phyloP scores from a whole-genome alignment of 2,797 vertebrate genomes.

The Eulemur rubriventer region DNA sequence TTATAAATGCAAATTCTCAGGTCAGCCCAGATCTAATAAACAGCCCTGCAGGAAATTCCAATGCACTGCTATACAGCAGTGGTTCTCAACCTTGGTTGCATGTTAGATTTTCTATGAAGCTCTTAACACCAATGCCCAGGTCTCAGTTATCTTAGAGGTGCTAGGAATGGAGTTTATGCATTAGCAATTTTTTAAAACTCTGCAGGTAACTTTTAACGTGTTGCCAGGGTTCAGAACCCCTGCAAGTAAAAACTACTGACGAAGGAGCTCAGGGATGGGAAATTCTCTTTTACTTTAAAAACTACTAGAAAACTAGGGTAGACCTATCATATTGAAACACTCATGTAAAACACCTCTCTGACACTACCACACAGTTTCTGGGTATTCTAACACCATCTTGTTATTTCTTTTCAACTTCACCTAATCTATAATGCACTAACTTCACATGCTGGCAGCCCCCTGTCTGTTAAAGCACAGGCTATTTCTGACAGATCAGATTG shows the following conservation, averaged over 20 bases:
- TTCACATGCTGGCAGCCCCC: not conserved
- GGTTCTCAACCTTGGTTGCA: not conserved
- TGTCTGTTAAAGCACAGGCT: not conserved
- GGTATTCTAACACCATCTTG: not conserved
- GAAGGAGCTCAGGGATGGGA: not conserved
- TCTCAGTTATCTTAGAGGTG: not conserved
- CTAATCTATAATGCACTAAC: not conserved
- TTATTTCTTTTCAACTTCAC: not conserved
- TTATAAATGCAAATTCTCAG: constrained; percentile 15
- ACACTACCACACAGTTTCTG: not conserved
- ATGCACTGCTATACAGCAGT: not conserved
- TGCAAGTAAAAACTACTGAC: not conserved
- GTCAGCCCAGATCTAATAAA: not conserved
- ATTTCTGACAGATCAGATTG: constrained; percentile 23
- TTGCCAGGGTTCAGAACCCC: not conserved
- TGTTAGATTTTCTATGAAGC: not conserved
- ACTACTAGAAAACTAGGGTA: not conserved
- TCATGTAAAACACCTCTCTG: not conserved
- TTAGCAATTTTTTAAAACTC: not conserved
- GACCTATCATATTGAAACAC: not conserved
- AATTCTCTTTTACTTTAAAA: not conserved
- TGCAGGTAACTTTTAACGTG: not conserved
- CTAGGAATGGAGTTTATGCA: not conserved
- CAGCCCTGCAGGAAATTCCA: not conserved
- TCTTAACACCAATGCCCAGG: not conserved